Evolutionary conservation across 2,113 vertebrate species (phyloP), one percentile per base, ranked within the genome.

Genomic region (Podocnemis expansa): DNA sequence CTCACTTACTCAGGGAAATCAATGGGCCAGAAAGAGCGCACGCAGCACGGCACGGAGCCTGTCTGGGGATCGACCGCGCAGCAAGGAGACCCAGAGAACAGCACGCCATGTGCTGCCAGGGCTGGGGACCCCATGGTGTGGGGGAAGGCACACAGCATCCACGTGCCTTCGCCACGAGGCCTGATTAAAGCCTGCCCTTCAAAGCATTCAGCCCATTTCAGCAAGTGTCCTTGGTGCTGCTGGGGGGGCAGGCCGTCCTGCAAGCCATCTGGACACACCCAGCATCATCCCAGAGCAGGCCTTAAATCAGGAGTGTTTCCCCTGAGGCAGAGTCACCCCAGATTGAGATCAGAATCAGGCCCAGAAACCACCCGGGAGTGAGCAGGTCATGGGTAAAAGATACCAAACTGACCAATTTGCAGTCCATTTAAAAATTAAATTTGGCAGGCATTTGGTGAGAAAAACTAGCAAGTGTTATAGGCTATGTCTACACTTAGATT

Each of bases 1-100:
- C 97, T 96, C 97, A 97, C 97, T 98, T 98, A 97, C 97, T 97
- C 95, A 87, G 93, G 97, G 96, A 96, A 97, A 97, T 98, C 97
- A 93, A 98, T 98, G 97, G 91, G 91, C 93, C 94, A 94, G 81
- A 97, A 97, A 97, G 93, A 95, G 96, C 96, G 92, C 95, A 96
- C 91, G 89, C 97, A 95, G 96, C 96, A 95, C 96, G 91, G 96
- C 96, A 89, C 95, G 96, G 97, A 97, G 96, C 91, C 97, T 91
- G 96, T 96, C 96, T 96, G 96, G 95, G 95, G 95, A 97, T 97
- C 96, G 95, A 97, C 94, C 95, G 88, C 83, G 27, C 94, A 38
- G 76, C 93, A 91, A 91, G 95, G 96, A 97, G 96, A 94, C 91
- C 87, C 89, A 60, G 96, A 38, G 94, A 95, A 91, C 93, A 47